phyloP scores from a whole-genome alignment of 2,113 vertebrate species.

The Oxygymnocypris stewartii region DNA sequence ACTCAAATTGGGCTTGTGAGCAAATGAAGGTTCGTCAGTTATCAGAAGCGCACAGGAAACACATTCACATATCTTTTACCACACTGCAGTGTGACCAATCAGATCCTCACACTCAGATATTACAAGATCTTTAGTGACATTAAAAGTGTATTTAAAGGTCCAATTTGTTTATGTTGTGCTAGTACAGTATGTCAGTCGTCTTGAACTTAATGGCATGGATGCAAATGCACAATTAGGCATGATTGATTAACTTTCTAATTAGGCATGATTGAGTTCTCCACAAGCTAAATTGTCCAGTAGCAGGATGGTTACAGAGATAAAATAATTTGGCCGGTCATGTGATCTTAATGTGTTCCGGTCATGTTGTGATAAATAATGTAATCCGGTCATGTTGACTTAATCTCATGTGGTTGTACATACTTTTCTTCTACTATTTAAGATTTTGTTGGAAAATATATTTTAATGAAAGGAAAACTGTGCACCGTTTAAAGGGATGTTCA shows the following conservation, averaged over 20 bases:
- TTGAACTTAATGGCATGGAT: neutral
- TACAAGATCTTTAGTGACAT: neutral
- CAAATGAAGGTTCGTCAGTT: constrained; percentile 39
- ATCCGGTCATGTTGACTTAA: neutral
- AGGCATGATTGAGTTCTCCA: neutral
- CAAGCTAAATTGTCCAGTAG: neutral
- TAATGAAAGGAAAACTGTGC: neutral
- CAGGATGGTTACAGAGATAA: neutral
- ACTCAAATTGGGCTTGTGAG: constrained; percentile 32
- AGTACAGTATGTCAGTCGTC: neutral
- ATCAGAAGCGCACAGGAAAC: constrained; percentile 19
- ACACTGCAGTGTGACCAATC: neutral
- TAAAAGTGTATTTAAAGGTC: neutral
- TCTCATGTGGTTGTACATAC: no score
- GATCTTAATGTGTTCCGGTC: no score
- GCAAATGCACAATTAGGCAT: neutral
- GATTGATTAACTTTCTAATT: neutral
- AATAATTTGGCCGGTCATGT: neutral
- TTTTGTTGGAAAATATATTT: neutral
- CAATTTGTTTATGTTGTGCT: neutral
- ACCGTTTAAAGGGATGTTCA: neutral
- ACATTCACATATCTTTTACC: constrained; percentile 5
- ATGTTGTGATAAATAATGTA: no score
- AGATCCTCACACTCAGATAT: constrained; percentile 6
- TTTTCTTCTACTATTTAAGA: neutral